A percentile compares a stretch with the other conserved stretches of the same genome.
phyloP scores from a whole-genome alignment of 2,888 invertebrate species.

The Scaptomyza tumidula region DNA sequence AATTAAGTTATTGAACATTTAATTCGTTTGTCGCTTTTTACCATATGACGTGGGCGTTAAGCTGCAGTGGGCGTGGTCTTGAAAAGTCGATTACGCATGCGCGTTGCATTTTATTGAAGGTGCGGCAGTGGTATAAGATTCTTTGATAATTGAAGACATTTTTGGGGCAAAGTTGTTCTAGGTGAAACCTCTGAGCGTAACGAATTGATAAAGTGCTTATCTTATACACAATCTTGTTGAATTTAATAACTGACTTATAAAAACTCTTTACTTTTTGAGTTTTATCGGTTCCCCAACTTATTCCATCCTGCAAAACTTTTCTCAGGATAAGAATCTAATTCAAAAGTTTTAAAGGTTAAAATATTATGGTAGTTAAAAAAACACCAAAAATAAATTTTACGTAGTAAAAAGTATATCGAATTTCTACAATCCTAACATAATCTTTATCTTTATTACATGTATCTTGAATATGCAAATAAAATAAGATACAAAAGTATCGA shows the following conservation, averaged over 20 bases:
- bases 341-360: too few species aligned
- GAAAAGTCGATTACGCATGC: slow-evolving; percentile 39
- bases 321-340: too few species aligned
- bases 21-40: slow-evolving; percentile 39
- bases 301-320: too few species aligned
- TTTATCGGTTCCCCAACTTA: too few species aligned
- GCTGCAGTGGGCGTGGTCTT: slow-evolving; percentile 22
- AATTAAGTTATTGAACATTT: slow-evolving; percentile 70
- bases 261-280: too few species aligned
- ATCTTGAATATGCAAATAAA: neutral
- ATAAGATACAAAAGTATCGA: neutral
- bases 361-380: too few species aligned
- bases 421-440: neutral
- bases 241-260: too few species aligned
- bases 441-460: too few species aligned
- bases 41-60: slow-evolving; percentile 21
- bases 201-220: too few species aligned
- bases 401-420: neutral
- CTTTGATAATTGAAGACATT: slow-evolving; percentile 55
- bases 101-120: slow-evolving; percentile 20
- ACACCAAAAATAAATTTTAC: too few species aligned
- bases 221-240: too few species aligned
- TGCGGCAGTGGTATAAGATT: slow-evolving; percentile 63
- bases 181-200: neutral
- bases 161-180: slow-evolving; percentile 36